These are phyloP conservation scores for Gymnobelideus leadbeateri DNA, from an alignment of 2,113 vertebrate species.

Conservation along the genomic window DNA sequence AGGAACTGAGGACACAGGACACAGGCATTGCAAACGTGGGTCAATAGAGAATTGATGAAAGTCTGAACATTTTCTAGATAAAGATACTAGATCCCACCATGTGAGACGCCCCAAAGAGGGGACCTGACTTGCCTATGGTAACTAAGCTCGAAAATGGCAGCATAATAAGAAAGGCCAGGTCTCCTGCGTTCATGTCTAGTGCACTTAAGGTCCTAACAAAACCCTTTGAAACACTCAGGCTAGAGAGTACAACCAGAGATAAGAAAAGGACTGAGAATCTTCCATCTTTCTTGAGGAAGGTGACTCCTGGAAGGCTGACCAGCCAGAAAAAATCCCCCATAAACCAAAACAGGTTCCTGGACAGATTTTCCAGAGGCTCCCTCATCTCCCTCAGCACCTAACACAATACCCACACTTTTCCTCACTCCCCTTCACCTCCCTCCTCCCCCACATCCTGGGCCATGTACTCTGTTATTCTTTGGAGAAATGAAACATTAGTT, in stretches of 20 bases:
- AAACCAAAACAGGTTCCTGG: not conserved
- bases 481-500: not conserved
- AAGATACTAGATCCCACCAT: not conserved
- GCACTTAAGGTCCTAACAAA: not conserved
- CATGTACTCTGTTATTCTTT: not conserved
- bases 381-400: not conserved
- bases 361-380: not conserved
- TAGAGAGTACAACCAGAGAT: not conserved
- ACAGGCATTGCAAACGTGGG: not conserved
- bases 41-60: not conserved
- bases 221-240: not conserved
- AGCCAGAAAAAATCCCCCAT: not conserved
- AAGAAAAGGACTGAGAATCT: not conserved
- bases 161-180: not conserved
- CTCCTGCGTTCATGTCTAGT: not conserved
- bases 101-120: not conserved
- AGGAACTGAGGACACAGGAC: not conserved
- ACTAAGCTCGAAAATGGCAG: not conserved
- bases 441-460: not conserved
- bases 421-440: not conserved
- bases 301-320: not conserved
- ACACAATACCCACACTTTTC: not conserved
- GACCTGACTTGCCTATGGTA: not conserved
- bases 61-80: not conserved
- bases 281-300: not conserved